phyloP scores from a whole-genome alignment of 1,140 invertebrate genomes.

The Sarcophaga peregrina region DNA sequence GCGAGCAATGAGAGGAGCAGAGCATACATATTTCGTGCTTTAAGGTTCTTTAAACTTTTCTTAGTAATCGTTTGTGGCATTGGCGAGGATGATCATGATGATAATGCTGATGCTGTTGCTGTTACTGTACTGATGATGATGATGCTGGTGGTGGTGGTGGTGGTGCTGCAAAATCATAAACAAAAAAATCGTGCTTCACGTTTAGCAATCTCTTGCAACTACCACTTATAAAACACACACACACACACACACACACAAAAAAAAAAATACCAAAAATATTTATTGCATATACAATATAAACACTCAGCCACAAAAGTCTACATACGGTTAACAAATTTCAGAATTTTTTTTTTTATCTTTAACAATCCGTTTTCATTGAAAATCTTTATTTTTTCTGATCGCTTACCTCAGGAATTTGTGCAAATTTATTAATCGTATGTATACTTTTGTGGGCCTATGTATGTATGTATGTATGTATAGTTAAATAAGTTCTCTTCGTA shows the following conservation, averaged over 20 bases:
- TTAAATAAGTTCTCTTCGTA: too few relatives aligned
- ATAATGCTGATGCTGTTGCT: neutral
- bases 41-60: conserved; percentile 19
- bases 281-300: too few relatives aligned
- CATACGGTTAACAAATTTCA: too few relatives aligned
- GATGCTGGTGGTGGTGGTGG: neutral
- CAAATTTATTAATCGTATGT: too few relatives aligned
- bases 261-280: neutral
- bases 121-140: neutral
- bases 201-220: conserved; percentile 7
- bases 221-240: neutral
- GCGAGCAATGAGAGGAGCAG: too few relatives aligned
- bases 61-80: conserved; percentile 12
- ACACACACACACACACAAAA: neutral
- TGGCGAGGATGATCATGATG: neutral
- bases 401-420: too few relatives aligned
- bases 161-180: conserved; percentile 9
- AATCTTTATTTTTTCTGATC: too few relatives aligned
- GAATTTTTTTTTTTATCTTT: too few relatives aligned
- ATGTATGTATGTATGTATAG: too few relatives aligned
- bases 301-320: too few relatives aligned
- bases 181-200: conserved; percentile 12
- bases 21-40: neutral
- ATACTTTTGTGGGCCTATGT: too few relatives aligned
- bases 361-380: too few relatives aligned